A percentile compares a stretch with the other conserved stretches of the same genome.
These are phyloP conservation scores for Gymnopithys bicolor DNA, from an alignment of 2,797 vertebrate genomes.

Conservation along the genomic window DNA sequence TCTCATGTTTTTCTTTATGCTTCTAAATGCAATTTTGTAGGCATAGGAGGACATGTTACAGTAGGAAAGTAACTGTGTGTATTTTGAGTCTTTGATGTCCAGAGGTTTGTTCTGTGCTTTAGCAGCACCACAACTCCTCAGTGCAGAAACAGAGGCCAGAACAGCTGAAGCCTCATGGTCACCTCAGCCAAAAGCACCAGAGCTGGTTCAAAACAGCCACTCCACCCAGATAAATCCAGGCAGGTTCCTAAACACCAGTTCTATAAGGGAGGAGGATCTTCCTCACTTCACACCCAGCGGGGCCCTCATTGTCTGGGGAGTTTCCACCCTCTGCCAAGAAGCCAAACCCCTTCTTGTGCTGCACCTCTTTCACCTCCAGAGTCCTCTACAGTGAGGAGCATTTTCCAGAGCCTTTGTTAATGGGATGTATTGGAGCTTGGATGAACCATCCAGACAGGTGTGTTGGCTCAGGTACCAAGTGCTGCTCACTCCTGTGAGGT, in stretches of 20 bases:
- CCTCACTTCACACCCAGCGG: not conserved
- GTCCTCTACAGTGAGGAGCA: fast-evolving
- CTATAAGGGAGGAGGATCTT: not conserved
- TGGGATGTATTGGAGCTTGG: fast-evolving
- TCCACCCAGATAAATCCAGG: not conserved
- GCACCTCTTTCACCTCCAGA: not conserved
- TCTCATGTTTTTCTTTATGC: not conserved
- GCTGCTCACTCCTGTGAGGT: not conserved
- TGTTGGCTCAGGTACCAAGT: fast-evolving
- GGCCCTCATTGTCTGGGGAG: not conserved
- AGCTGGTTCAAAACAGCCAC: not conserved
- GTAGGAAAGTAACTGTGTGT: not conserved
- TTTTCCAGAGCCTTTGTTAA: not conserved
- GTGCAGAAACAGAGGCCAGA: not conserved
- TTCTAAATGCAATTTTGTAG: not conserved
- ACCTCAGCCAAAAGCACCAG: not conserved
- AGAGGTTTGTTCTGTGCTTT: not conserved
- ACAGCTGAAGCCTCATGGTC: not conserved
- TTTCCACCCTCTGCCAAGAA: not conserved
- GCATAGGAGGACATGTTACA: not conserved
- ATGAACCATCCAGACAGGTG: not conserved
- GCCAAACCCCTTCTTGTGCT: not conserved
- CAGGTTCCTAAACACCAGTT: not conserved
- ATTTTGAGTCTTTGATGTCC: not conserved
- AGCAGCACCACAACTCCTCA: not conserved